Evolutionary conservation across 1,140 invertebrate species (phyloP), one percentile per base, ranked within the genome.

Genomic region (Bombyx mandarina): DNA sequence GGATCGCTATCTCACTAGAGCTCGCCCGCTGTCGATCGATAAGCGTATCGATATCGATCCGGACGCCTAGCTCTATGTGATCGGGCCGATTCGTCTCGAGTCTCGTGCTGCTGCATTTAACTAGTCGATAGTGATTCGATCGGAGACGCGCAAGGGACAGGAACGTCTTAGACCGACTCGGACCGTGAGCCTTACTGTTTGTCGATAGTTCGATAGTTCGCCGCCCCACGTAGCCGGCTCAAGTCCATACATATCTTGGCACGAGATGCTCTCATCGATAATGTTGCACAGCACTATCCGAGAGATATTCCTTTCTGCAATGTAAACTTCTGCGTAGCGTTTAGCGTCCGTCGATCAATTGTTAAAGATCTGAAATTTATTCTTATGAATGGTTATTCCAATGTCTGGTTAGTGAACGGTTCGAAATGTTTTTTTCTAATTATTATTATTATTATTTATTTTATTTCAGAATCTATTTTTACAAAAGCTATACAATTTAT

Each of bases 381-480:
- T 75, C 74, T 75, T 73, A 75, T 75, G 69, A 18, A 75, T 63
- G 67, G 63, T 71, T 69, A 77, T 76, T 74, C 73, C 71, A 72
- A 74, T 69, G 47, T 67, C 68, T 69, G 73, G 77, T 79, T 79
- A 79, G 77, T 77, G 73, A 77, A 64, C 58, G 57, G 52, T 54
- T 61, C 26, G 26, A 35, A 35, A 35, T 35, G 26, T 35, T 35
- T 69, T 60, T 47, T 50, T 50, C 49, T 54, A 53, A 43, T 52
- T 50, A 55, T 50, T 46, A 61, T 48, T 59, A 58, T 62, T 51
- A 53, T 52, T 57, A 56, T 60, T 58, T 58, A 45, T 60, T 58
- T 56, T 45, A 52, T 43, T 62, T 44, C 50, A 54, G 54, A 49
- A 53, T 57, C 52, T 49, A 49, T 49, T 49, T 35, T 7, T 10